Evolutionary conservation across 2,888 invertebrate species (phyloP).

Genomic region (Alloplasta piceator): DNA sequence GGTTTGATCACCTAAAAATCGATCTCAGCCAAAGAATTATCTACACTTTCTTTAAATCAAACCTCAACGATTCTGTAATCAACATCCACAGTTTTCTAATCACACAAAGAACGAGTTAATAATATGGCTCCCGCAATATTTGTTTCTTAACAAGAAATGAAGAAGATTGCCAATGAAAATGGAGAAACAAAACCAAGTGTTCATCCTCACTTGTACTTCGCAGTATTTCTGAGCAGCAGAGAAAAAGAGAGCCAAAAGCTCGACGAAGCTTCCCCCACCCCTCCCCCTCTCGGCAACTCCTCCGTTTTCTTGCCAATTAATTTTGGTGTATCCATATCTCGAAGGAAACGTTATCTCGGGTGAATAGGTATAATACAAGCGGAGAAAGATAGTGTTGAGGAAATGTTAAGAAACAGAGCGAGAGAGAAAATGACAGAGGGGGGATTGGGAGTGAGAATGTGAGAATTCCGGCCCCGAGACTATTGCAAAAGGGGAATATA

Average conservation of each 20-base stretch:
- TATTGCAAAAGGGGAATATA: conserved; percentile 50
- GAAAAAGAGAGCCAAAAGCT: conserved; percentile 45
- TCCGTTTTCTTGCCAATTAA: conserved; percentile 71
- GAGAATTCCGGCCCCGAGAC: conserved; percentile 55
- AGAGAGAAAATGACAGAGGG: conserved; percentile 31
- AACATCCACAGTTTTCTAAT: too few species aligned
- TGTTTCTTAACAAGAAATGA: too few species aligned
- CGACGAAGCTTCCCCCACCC: conserved; percentile 48
- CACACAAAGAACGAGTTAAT: conserved; percentile 30
- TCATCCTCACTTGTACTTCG: conserved; percentile 25
- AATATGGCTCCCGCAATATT: conserved; percentile 22
- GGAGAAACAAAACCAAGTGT: conserved; percentile 32
- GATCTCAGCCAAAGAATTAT: too few species aligned
- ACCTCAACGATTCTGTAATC: too few species aligned
- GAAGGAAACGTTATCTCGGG: conserved; percentile 66
- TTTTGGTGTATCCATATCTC: conserved; percentile 70
- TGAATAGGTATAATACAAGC: conserved; percentile 58
- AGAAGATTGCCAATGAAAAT: neutral
- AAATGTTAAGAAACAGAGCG: conserved; percentile 48
- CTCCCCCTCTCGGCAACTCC: conserved; percentile 16
- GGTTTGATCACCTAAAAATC: too few species aligned
- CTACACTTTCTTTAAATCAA: too few species aligned
- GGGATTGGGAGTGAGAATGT: conserved; percentile 42
- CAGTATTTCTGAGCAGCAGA: conserved; percentile 9
- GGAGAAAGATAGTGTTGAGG: conserved; percentile 61